A percentile compares a stretch with the other conserved stretches of the same genome.
Evolutionary conservation across 2,888 invertebrate species (phyloP).

Genomic region (Sabellastarte sp.): DNA sequence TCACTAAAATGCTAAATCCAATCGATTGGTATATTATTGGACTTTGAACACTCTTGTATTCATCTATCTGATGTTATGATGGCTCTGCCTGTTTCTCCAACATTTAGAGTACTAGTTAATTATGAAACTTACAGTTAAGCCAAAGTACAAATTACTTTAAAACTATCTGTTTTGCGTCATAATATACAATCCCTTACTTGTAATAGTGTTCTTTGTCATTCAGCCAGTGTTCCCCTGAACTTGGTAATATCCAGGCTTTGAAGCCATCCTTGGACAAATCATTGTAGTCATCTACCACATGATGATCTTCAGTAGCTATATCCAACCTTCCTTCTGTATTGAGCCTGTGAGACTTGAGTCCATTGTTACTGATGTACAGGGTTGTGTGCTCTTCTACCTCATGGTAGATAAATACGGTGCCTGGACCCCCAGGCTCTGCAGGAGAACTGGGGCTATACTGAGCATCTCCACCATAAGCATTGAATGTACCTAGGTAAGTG

Average conservation of each 20-base stretch:
- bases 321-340: too few species aligned
- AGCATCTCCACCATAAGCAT: slow-evolving; percentile 36
- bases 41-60: too few species aligned
- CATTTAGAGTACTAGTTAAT: too few species aligned
- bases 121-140: too few species aligned
- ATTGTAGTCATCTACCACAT: slow-evolving; percentile 31
- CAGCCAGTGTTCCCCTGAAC: slow-evolving; percentile 35
- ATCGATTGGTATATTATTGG: too few species aligned
- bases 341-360: slow-evolving; percentile 15
- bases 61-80: too few species aligned
- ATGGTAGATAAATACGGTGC: slow-evolving; percentile 40
- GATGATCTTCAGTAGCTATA: too few species aligned
- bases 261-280: slow-evolving; percentile 37
- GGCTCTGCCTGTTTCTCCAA: too few species aligned
- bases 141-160: too few species aligned
- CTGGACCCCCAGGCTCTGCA: slow-evolving; percentile 42
- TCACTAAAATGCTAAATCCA: too few species aligned
- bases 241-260: slow-evolving; percentile 42
- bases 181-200: slow-evolving; percentile 2
- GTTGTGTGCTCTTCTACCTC: slow-evolving; percentile 36
- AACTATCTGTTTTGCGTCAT: too few species aligned
- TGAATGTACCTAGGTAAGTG: slow-evolving; percentile 38
- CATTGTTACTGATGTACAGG: slow-evolving; percentile 37
- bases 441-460: background rate
- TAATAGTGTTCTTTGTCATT: slow-evolving; percentile 32